A percentile compares a stretch with the other conserved stretches of the same genome.
Evolutionary conservation across 2,888 invertebrate genomes (phyloP).

Genomic region (Harpagoxenus sublaevis): DNA sequence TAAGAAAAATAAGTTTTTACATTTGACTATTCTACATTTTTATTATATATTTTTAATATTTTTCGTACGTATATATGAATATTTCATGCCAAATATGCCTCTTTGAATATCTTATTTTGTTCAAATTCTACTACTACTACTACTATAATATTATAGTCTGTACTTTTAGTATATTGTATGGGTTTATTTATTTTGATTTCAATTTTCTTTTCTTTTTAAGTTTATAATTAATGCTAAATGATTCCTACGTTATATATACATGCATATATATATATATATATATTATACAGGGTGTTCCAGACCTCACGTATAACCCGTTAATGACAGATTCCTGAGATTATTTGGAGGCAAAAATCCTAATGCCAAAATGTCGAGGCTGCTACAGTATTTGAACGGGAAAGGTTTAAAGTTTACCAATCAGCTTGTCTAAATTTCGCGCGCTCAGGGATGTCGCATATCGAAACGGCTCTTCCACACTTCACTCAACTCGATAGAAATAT

Average conservation of each 20-base stretch:
- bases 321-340: too few relatives aligned
- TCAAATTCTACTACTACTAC: neutral
- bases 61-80: neutral
- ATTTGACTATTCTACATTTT: neutral
- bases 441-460: too few relatives aligned
- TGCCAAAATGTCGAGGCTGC: too few relatives aligned
- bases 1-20: slow-evolving; percentile 1
- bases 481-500: too few relatives aligned
- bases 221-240: neutral
- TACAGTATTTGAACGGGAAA: too few relatives aligned
- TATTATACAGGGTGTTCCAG: too few relatives aligned
- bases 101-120: neutral
- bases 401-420: too few relatives aligned
- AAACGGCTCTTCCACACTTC: too few relatives aligned
- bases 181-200: neutral
- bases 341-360: too few relatives aligned
- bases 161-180: neutral
- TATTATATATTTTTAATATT: neutral
- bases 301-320: too few relatives aligned
- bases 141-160: neutral
- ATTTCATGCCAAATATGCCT: neutral
- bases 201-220: neutral
- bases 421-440: too few relatives aligned
- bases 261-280: too few relatives aligned
- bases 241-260: neutral